phyloP scores from a whole-genome alignment of 2,113 vertebrate genomes.

The Melanostigma gelatinosum region DNA sequence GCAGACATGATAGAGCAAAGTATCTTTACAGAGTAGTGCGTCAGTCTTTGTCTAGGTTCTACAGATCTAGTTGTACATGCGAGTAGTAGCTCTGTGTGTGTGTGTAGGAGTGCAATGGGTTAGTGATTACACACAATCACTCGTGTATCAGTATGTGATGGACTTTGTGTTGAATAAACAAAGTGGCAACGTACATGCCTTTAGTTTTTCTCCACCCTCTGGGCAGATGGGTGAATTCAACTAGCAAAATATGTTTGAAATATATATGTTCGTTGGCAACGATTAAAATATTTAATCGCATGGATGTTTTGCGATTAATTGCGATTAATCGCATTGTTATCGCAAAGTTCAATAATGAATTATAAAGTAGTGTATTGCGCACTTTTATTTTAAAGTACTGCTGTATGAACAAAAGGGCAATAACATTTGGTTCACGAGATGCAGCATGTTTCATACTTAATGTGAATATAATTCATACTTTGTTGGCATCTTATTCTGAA shows the following conservation, averaged over 20 bases:
- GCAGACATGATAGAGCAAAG: not conserved
- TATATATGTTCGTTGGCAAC: too few relatives aligned
- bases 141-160: conserved; percentile 18
- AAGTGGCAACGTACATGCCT: not conserved
- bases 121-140: not conserved
- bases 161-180: conserved; percentile 65
- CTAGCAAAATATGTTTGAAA: not conserved
- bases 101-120: conserved; percentile 15
- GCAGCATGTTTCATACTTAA: too few relatives aligned
- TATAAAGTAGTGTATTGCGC: too few relatives aligned
- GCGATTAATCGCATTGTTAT: too few relatives aligned
- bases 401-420: too few relatives aligned
- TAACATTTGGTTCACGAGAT: too few relatives aligned
- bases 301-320: too few relatives aligned
- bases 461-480: too few relatives aligned
- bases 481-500: too few relatives aligned
- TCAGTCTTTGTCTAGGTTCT: not conserved
- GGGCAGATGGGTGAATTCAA: not conserved
- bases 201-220: not conserved
- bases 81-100: not conserved
- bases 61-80: not conserved
- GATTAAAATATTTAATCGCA: too few relatives aligned
- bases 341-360: too few relatives aligned
- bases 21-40: not conserved
- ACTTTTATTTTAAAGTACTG: too few relatives aligned